Conservation (phyloP, 2,888 invertebrate species). For the Venusia cambrica region DNA sequence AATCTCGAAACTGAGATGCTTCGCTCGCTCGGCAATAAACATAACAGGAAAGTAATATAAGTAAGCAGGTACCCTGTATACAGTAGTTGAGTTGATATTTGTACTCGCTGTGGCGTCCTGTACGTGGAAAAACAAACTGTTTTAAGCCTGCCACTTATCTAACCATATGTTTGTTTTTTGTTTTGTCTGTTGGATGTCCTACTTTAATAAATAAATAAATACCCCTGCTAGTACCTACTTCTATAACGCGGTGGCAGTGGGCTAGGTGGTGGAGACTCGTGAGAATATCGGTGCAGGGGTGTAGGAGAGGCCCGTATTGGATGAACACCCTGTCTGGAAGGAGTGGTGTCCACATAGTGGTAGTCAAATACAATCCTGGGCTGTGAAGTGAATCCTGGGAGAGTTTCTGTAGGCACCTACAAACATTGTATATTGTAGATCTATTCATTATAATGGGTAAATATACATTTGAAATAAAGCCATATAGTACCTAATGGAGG, state of each 20-base stretch:
- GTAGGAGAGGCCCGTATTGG: neutral
- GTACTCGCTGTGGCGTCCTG: too few relatives aligned
- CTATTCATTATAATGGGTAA: constrained; percentile 1
- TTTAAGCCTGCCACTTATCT: too few relatives aligned
- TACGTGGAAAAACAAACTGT: too few relatives aligned
- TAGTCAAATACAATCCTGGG: constrained; percentile 6
- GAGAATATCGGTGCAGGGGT: too few relatives aligned
- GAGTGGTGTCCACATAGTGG: constrained; percentile 1
- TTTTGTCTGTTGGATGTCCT: too few relatives aligned
- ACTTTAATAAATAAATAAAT: neutral
- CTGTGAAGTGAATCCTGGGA: constrained; percentile 1
- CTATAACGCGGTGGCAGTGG: constrained; percentile 4
- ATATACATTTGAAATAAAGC: constrained; percentile 2
- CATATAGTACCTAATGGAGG: too few relatives aligned
- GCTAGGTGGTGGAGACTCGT: constrained; percentile 5
- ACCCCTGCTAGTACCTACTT: constrained; percentile 3
- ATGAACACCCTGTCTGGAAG: constrained; percentile 6
- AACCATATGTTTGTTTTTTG: too few relatives aligned
- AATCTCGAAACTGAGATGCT: too few relatives aligned
- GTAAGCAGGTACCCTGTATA: too few relatives aligned
- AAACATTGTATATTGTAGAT: constrained; percentile 1
- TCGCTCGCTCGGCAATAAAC: too few relatives aligned
- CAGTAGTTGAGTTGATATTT: too few relatives aligned
- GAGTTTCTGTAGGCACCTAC: constrained; percentile 4
- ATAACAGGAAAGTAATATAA: too few relatives aligned